Conservation (phyloP, 2,113 vertebrate genomes). For the Tor tambroides region DNA sequence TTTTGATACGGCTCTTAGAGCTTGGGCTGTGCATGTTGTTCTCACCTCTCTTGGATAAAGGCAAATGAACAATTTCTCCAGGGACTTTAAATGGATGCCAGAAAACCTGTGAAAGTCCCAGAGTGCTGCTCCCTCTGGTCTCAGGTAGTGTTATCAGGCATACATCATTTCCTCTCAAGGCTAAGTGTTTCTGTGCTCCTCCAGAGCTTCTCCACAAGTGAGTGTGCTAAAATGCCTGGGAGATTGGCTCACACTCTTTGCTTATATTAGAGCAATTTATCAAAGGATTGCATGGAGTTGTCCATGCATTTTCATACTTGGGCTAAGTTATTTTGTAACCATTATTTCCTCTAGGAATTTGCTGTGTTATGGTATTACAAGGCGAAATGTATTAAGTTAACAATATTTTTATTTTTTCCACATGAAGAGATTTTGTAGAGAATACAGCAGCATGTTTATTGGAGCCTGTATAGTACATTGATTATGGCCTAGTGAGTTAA, state of each 20-base stretch:
- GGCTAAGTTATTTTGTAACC: background rate
- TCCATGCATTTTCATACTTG: background rate
- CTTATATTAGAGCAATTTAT: constrained; percentile 23
- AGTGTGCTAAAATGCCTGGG: constrained; percentile 30
- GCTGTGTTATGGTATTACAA: background rate
- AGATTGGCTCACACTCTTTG: constrained; percentile 12
- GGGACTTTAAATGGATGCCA: constrained; percentile 20
- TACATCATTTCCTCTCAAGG: constrained; percentile 31
- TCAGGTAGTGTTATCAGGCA: constrained; percentile 23
- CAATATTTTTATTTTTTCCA: background rate
- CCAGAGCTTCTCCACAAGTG: background rate
- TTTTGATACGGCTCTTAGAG: background rate
- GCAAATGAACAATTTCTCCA: constrained; percentile 29
- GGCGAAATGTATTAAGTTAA: background rate
- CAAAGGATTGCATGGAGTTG: background rate
- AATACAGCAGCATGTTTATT: background rate
- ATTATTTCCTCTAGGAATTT: constrained; percentile 13
- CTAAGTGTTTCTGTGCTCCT: constrained; percentile 28
- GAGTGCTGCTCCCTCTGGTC: background rate
- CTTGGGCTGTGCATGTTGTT: background rate
- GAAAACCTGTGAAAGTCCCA: constrained; percentile 26
- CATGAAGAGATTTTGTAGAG: background rate
- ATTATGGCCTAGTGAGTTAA: background rate
- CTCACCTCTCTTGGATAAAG: constrained; percentile 24
- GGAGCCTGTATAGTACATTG: background rate